Percentiles rank a stretch among this genome's conserved stretches.
These are phyloP conservation scores for Enteromius treurensis DNA, from an alignment of 2,797 vertebrate genomes.

Conservation along the genomic window DNA sequence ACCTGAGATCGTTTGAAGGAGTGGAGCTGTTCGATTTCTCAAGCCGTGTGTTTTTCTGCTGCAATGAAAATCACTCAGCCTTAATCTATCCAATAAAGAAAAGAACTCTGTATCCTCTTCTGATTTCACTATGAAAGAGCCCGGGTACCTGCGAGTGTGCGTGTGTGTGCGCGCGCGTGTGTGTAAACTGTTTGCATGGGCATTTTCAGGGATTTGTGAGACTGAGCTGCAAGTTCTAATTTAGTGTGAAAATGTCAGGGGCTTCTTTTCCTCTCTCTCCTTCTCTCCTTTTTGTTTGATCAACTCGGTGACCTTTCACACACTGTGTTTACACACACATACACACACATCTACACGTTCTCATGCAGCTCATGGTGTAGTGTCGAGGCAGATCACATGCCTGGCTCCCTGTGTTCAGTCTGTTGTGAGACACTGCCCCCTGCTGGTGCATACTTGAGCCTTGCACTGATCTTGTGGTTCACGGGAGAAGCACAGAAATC, in stretches of 20 bases:
- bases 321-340: slow-evolving; percentile 46
- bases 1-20: slow-evolving; percentile 21
- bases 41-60: slow-evolving; percentile 28
- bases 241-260: slow-evolving; percentile 62
- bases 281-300: slow-evolving; percentile 57
- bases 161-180: slow-evolving; percentile 31
- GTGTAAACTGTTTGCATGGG: slow-evolving; percentile 55
- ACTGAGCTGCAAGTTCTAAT: slow-evolving; percentile 55
- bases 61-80: slow-evolving; percentile 45
- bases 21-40: slow-evolving; percentile 42
- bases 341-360: slow-evolving; percentile 25
- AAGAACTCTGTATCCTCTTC: slow-evolving; percentile 45
- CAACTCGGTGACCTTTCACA: slow-evolving; percentile 56
- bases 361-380: slow-evolving; percentile 32
- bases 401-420: background rate
- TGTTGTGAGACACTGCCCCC: slow-evolving; percentile 51
- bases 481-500: background rate
- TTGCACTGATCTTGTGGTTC: background rate
- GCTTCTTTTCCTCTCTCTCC: slow-evolving; percentile 47
- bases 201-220: slow-evolving; percentile 54
- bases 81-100: slow-evolving; percentile 42
- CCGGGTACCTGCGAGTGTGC: slow-evolving; percentile 22
- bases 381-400: slow-evolving; percentile 8
- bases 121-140: slow-evolving; percentile 43
- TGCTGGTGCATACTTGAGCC: slow-evolving; percentile 16